phyloP scores from a whole-genome alignment of 2,113 vertebrate species.

The Ancistrus triradiatus region DNA sequence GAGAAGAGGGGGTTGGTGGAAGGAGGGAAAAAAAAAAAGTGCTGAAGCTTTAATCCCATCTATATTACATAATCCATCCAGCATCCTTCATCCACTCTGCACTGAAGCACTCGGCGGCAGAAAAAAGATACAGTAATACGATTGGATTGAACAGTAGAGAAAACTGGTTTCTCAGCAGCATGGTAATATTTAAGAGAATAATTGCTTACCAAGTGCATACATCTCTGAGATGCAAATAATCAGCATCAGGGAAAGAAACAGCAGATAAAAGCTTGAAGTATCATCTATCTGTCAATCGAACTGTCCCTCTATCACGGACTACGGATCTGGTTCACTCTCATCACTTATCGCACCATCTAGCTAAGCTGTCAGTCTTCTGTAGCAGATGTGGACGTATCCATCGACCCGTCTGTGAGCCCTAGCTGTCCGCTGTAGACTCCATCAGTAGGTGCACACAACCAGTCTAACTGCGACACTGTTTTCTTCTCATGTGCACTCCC shows the following conservation, averaged over 20 bases:
- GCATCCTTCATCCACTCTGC: conserved; percentile 13
- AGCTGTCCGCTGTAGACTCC: neutral
- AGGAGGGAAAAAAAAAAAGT: conserved; percentile 35
- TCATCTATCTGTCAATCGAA: conserved; percentile 30
- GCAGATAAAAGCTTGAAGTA: conserved; percentile 25
- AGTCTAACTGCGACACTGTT: conserved; percentile 47
- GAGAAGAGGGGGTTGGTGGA: neutral
- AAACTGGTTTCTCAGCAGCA: too few species aligned
- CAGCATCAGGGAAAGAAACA: conserved; percentile 16
- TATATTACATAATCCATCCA: conserved; percentile 35
- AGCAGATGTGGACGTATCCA: conserved; percentile 19
- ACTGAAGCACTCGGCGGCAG: neutral
- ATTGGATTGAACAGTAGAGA: neutral
- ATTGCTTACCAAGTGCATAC: conserved; percentile 25
- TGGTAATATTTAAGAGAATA: neutral
- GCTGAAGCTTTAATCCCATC: conserved; percentile 22
- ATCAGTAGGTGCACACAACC: conserved; percentile 23
- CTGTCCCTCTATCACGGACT: neutral
- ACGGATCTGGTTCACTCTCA: neutral
- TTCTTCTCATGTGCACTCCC: conserved; percentile 27
- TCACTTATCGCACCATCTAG: neutral
- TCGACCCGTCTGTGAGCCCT: neutral
- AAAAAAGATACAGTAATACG: neutral
- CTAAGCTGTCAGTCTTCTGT: conserved; percentile 19
- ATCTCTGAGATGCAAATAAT: neutral